A percentile compares a stretch with the other conserved stretches of the same genome.
Evolutionary conservation across 2,113 vertebrate species (phyloP).

Genomic region (Mystacornis crossleyi): DNA sequence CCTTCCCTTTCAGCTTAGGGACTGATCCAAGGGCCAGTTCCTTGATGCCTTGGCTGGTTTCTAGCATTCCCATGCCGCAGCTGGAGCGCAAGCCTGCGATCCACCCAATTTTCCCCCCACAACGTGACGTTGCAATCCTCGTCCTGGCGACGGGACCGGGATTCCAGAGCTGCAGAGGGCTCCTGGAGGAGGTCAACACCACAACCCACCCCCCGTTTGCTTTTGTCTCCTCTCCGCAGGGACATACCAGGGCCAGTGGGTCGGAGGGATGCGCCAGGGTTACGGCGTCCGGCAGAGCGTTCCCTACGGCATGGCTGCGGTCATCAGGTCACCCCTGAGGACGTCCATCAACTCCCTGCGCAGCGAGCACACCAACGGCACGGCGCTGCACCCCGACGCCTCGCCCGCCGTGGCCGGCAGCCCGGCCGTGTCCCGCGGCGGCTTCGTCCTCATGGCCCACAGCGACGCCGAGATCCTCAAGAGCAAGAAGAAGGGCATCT

Average conservation of each 20-base stretch:
- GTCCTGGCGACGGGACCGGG: accelerated
- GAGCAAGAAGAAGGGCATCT: constrained; percentile 92
- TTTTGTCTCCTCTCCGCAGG: constrained; percentile 72
- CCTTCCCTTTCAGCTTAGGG: background rate
- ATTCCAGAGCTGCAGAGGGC: background rate
- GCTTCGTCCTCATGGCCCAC: constrained; percentile 90
- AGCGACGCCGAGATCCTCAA: constrained; percentile 89
- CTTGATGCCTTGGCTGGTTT: background rate
- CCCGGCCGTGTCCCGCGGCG: constrained; percentile 88
- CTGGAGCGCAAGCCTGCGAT: background rate
- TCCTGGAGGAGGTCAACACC: accelerated
- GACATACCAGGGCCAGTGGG: constrained; percentile 97
- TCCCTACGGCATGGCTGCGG: constrained; percentile 95
- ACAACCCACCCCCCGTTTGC: background rate
- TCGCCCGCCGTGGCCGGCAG: constrained; percentile 84
- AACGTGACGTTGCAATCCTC: accelerated
- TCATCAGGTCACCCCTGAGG: constrained; percentile 95
- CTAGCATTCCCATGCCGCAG: accelerated
- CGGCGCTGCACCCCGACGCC: constrained; percentile 82
- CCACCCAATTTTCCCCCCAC: background rate
- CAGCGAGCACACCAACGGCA: constrained; percentile 94
- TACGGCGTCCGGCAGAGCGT: constrained; percentile 97
- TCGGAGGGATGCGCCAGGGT: constrained; percentile 94
- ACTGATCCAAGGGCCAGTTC: background rate
- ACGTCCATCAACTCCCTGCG: constrained; percentile 98